These are phyloP conservation scores for Sympetrum striolatum DNA, from an alignment of 2,888 invertebrate genomes.

Conservation along the genomic window DNA sequence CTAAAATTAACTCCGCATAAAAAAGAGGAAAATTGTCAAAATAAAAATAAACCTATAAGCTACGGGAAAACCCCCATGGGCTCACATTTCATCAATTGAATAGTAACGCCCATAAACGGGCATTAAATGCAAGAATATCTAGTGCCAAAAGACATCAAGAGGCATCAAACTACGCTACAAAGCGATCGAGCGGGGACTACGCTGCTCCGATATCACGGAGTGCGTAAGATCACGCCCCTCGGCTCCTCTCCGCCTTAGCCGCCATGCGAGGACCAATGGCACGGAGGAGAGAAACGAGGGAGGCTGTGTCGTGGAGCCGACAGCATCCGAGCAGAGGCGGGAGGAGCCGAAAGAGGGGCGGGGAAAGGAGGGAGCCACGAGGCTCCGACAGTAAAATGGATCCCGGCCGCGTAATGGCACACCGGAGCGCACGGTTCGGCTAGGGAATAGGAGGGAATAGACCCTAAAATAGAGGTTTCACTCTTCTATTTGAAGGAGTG, in stretches of 20 bases:
- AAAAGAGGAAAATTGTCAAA: too few relatives aligned
- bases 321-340: constrained; percentile 6
- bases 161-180: neutral
- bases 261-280: neutral
- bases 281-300: neutral
- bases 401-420: constrained; percentile 41
- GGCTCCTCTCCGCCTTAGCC: constrained; percentile 1
- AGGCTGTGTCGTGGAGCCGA: constrained; percentile 41
- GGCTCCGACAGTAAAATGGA: constrained; percentile 31
- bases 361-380: neutral
- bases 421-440: neutral
- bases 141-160: neutral
- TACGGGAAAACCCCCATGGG: too few relatives aligned
- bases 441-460: constrained; percentile 18
- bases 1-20: too few relatives aligned
- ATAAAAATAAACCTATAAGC: too few relatives aligned
- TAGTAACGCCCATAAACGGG: too few relatives aligned
- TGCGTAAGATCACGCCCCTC: constrained; percentile 32
- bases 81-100: too few relatives aligned
- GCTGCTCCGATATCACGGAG: neutral
- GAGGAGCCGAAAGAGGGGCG: neutral
- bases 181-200: constrained; percentile 2
- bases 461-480: constrained; percentile 16
- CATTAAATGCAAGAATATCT: too few relatives aligned
- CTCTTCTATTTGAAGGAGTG: neutral